Evolutionary conservation across 1,140 invertebrate genomes (phyloP).

Genomic region (Orchesella cincta): DNA sequence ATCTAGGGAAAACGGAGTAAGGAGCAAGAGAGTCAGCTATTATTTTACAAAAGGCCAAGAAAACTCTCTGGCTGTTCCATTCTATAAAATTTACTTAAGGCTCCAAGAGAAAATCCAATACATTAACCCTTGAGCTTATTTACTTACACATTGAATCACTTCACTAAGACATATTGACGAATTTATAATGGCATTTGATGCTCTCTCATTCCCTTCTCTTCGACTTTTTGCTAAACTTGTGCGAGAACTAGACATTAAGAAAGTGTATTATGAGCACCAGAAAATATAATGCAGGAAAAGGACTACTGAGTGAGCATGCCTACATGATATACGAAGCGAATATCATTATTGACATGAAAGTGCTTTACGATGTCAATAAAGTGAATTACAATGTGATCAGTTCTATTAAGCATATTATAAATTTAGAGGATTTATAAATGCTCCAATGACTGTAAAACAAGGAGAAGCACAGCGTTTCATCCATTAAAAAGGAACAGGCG

Average conservation of each 20-base stretch:
- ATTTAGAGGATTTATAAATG: conserved; percentile 6
- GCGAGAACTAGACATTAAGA: too few species aligned
- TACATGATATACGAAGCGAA: background rate
- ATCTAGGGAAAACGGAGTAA: background rate
- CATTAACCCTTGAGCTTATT: conserved; percentile 14
- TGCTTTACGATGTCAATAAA: conserved; percentile 27
- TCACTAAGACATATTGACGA: conserved; percentile 25
- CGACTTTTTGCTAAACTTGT: too few species aligned
- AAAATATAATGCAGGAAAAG: background rate
- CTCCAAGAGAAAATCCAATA: conserved; percentile 5
- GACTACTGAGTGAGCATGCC: background rate
- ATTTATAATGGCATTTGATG: conserved; percentile 26
- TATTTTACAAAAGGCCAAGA: background rate
- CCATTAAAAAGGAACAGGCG: too few species aligned
- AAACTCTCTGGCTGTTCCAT: background rate
- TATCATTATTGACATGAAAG: conserved; percentile 21
- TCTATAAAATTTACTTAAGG: conserved; percentile 14
- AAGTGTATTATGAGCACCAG: background rate
- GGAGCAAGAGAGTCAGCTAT: background rate
- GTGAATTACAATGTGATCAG: conserved; percentile 18
- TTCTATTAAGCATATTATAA: background rate
- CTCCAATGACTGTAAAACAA: background rate
- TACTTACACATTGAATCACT: background rate
- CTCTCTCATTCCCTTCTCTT: background rate
- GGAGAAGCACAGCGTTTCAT: too few species aligned